Conservation (phyloP, 2,113 vertebrate genomes). For the Phrynosoma blainvillii region DNA sequence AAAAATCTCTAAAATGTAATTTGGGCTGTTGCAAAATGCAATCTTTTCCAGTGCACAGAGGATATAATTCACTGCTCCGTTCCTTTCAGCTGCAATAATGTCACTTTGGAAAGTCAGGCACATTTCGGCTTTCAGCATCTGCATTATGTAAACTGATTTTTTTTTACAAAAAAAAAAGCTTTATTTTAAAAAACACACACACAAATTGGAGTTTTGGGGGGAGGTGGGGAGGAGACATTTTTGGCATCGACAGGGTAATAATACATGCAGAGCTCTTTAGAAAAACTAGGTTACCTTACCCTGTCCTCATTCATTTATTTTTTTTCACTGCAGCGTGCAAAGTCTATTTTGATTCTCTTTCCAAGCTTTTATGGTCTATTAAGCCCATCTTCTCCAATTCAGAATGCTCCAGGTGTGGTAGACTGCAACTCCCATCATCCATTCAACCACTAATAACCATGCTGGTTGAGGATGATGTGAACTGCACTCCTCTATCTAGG, state of each 20-base stretch:
- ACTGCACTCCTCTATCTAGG: too few relatives aligned
- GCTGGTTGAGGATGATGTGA: too few relatives aligned
- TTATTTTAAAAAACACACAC: background rate
- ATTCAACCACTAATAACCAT: background rate
- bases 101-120: background rate
- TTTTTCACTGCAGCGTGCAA: background rate
- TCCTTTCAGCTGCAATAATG: conserved; percentile 13
- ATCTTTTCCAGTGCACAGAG: background rate
- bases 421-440: background rate
- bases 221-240: too few relatives aligned
- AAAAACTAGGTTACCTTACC: too few relatives aligned
- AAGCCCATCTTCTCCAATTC: background rate
- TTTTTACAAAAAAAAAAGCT: background rate
- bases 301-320: too few relatives aligned
- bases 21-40: background rate
- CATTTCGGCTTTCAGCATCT: background rate
- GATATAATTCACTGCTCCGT: background rate
- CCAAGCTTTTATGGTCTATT: too few relatives aligned
- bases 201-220: background rate
- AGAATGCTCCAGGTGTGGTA: background rate
- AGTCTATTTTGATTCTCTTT: background rate
- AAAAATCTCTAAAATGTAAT: background rate
- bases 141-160: background rate
- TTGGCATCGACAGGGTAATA: too few relatives aligned
- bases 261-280: too few relatives aligned